Conservation (phyloP, 2,888 invertebrate genomes). For the Linnaemya vulpina region DNA sequence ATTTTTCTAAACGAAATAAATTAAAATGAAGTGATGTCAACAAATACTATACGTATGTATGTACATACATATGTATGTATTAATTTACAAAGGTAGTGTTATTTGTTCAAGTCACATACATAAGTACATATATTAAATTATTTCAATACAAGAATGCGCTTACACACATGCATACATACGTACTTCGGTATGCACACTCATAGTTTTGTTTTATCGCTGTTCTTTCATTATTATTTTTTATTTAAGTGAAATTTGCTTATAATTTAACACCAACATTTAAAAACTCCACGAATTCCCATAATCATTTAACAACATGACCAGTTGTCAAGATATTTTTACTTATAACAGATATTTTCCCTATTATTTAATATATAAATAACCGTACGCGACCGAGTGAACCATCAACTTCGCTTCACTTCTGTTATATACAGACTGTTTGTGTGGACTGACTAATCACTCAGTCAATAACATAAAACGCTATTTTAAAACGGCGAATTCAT, state of each 20-base stretch:
- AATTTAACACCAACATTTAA: conserved; percentile 73
- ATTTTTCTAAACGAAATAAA: neutral
- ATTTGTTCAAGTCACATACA: neutral
- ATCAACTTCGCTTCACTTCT: conserved; percentile 33
- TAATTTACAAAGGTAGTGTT: neutral
- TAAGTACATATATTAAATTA: neutral
- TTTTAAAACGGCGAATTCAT: conserved; percentile 32
- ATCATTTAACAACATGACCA: conserved; percentile 63
- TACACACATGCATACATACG: neutral
- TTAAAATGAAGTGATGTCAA: conserved; percentile 14
- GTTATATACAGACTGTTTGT: conserved; percentile 43
- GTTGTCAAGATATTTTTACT: conserved; percentile 32
- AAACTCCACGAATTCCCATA: conserved; percentile 73
- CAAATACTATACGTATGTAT: neutral
- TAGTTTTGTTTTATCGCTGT: conserved; percentile 15
- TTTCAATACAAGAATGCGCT: neutral
- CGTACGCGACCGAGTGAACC: conserved; percentile 21
- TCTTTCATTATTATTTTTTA: conserved; percentile 1
- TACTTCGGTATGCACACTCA: neutral
- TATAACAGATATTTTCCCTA: neutral
- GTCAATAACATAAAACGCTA: conserved; percentile 21
- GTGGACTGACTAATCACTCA: conserved; percentile 34
- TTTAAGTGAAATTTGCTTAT: conserved; percentile 1
- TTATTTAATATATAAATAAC: neutral
- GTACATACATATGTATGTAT: too few species aligned